Percentiles rank a stretch among this genome's conserved stretches.
Evolutionary conservation across 2,113 vertebrate species (phyloP).

Genomic region (Oreochromis aureus): DNA sequence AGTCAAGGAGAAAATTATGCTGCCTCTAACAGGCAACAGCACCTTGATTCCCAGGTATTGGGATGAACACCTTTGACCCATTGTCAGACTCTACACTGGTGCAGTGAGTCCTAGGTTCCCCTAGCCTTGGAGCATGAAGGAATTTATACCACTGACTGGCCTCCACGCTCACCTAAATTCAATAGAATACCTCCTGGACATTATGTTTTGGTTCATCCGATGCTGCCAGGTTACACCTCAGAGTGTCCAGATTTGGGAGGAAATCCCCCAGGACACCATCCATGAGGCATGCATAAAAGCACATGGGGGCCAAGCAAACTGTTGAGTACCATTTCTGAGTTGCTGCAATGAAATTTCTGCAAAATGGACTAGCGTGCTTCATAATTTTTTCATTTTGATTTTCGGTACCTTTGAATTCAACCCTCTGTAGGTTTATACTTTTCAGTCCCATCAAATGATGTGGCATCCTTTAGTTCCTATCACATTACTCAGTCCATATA

Average conservation of each 20-base stretch:
- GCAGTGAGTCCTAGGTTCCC: background rate
- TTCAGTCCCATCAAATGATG: background rate
- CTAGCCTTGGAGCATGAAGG: background rate
- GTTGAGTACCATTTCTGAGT: background rate
- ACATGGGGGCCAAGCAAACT: background rate
- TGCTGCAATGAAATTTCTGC: background rate
- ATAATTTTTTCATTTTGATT: background rate
- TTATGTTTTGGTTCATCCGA: background rate
- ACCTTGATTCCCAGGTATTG: background rate
- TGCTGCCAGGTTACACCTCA: background rate
- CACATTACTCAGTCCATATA: background rate
- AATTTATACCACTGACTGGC: background rate
- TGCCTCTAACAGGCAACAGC: background rate
- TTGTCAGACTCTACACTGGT: background rate
- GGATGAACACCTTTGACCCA: background rate
- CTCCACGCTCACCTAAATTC: background rate
- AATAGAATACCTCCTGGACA: background rate
- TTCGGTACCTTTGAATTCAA: background rate
- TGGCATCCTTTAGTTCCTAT: background rate
- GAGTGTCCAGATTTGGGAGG: background rate
- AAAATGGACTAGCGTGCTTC: background rate
- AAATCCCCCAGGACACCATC: background rate
- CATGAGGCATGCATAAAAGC: background rate
- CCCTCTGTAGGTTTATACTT: background rate
- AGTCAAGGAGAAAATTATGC: background rate